Evolutionary conservation across 2,113 vertebrate species (phyloP), one percentile per base, ranked within the genome.

Genomic region (Saguinus imperator): DNA sequence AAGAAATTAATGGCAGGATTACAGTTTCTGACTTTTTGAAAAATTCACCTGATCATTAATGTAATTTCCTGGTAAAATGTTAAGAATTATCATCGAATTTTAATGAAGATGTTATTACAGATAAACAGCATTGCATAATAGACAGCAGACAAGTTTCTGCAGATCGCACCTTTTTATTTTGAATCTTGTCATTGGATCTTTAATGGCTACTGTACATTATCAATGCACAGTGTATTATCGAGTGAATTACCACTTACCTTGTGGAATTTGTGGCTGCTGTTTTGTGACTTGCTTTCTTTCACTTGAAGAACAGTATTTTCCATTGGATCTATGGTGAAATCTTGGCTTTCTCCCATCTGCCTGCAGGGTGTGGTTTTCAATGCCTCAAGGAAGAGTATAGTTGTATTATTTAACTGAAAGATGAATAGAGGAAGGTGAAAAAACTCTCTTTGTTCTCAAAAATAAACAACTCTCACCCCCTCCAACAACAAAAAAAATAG

Each of bases 21-120:
- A 55, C 9, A 43, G 12, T 57, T 94, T 75, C 11, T 89, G 79
- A 96, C 32, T 76, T 86, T 70, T 17, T 64, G 17, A 85, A 61
- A 77, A 86, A 83, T 21, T 83, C 16, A 64, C 18, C 5, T 82
- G 70, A 25, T 91, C 66, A 12, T 93, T 88, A 48, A 83, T 91
- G 95, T 88, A 0, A 57, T 97, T 97, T 88, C 14, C 35, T 66
- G 70, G 58, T 82, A 70, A 93, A 79, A 94, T 70, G 23, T 81
- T 72, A 91, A 80, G 7, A 82, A 92, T 64, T 21, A 57, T 32
- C 18, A 89, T 40, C 84, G 76, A 92, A 29, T 57, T 75, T 73
- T 86, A 43, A 87, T 50, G 58, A 97, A 68, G 68, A 79, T 50
- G 43, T 25, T 70, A 13, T 21, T 32, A 12, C 94, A 77, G n/a